Base-by-base conservation (phyloP, 2,888 invertebrate genomes). In the Noctua fimbriata region DNA sequence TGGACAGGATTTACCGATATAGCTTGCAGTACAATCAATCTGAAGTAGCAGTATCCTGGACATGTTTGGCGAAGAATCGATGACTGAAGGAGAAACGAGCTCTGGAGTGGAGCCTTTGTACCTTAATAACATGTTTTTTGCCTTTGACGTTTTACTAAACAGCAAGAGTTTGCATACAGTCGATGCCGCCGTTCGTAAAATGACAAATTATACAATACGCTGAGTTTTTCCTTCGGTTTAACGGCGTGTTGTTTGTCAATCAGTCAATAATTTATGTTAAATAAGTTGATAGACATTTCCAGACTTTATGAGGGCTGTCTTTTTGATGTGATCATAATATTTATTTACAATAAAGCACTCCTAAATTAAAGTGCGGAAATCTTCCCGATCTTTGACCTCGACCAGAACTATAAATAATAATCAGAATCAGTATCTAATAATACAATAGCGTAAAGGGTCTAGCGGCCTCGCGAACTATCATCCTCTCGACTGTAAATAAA, bases 401-500 rank as follows among this genome's bases (percentile, higher is more conserved):
- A n/a, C 2, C 2, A 36, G 3, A 69, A 18, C 28, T 41, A 49
- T 49, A n/a, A 79, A 73, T 58, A 58, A 32, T 16, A 49, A 52
- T 63, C 60, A 47, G 21, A 73, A 28, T 49, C 47, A 47, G 28
- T 82, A 16, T 63, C 47, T 55, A 82, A 49, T 58, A 83, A 76
- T 76, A 83, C 21, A 69, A 32, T 21, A 41, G 28, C 28, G n/a
- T 21, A 21, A 66, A 76, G 21, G 41, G 63, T 49, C 67, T 70
- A n/a, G 3, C 2, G 76, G 10, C 58, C 77, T 76, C n/a, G 52
- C 5, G 24, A 63, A 70, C 24, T 75, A 49, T 41, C 12, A 70
- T 49, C 32, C 63, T 32, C 65, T 66, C 5, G 18, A 49, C 76
- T 71, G 76, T 69, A 44, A 82, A 77, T 77, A 83, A 32, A 21